Conservation (phyloP, 2,888 invertebrate species). For the Drosophila barbarae region DNA sequence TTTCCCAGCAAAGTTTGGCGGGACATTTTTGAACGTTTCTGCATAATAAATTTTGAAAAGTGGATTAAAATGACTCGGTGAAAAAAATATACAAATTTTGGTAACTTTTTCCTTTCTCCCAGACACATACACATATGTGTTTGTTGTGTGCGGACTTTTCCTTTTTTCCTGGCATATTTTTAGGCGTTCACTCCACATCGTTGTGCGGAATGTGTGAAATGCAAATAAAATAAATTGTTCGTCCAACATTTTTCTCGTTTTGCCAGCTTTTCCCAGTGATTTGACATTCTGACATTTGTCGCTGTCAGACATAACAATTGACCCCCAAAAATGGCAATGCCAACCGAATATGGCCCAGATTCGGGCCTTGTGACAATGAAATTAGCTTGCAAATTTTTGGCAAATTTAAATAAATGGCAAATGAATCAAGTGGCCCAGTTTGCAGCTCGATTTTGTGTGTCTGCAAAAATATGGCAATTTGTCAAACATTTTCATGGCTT, state of each 20-base stretch:
- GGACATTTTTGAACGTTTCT: constrained; percentile 60
- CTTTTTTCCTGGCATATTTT: constrained; percentile 54
- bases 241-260: constrained; percentile 9
- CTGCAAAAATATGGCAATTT: constrained; percentile 43
- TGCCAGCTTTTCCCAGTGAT: constrained; percentile 44
- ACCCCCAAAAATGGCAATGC: constrained; percentile 55
- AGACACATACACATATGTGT: not conserved
- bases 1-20: constrained; percentile 43
- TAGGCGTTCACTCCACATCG: constrained; percentile 34
- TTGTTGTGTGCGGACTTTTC: constrained; percentile 42
- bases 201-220: constrained; percentile 33
- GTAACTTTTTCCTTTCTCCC: constrained; percentile 8
- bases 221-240: constrained; percentile 41
- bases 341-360: constrained; percentile 33
- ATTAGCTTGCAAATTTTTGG: constrained; percentile 53
- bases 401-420: constrained; percentile 61
- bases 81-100: constrained; percentile 47
- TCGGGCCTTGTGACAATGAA: constrained; percentile 48
- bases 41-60: constrained; percentile 68
- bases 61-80: constrained; percentile 60
- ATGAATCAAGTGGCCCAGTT: constrained; percentile 39
- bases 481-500: constrained; percentile 23
- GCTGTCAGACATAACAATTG: constrained; percentile 69
- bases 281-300: constrained; percentile 67
- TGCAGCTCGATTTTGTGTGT: constrained; percentile 15